These are phyloP conservation scores for Acanthoscelides obtectus DNA, from an alignment of 2,888 invertebrate genomes.

Conservation along the genomic window DNA sequence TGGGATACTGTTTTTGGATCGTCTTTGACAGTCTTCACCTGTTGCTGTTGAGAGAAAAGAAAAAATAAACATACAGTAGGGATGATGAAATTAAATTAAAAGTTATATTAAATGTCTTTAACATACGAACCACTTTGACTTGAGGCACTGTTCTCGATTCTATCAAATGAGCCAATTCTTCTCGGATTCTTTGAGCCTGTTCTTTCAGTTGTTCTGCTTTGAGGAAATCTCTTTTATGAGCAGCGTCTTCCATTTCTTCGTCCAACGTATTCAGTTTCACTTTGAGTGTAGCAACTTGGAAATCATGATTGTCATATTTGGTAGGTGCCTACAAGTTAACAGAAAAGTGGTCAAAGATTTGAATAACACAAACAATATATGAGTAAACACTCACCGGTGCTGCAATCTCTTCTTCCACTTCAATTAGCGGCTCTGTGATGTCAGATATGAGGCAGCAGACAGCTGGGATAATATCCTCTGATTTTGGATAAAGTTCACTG, in stretches of 20 bases:
- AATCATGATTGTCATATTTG: constrained; percentile 8
- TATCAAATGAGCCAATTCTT: constrained; percentile 24
- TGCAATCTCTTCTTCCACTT: constrained; percentile 4
- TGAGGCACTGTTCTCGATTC: constrained; percentile 3
- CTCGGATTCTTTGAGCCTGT: constrained; percentile 22
- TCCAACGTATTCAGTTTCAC: constrained; percentile 31
- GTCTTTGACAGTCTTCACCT: constrained; percentile 19
- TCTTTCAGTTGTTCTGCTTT: constrained; percentile 26
- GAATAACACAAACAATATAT: background rate
- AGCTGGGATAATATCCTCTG: constrained; percentile 27
- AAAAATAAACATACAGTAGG: background rate
- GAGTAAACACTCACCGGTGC: background rate
- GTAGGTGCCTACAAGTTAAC: background rate
- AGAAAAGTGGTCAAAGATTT: too few species aligned
- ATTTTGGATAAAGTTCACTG: constrained; percentile 20
- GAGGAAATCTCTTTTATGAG: constrained; percentile 26
- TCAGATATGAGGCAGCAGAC: constrained; percentile 33
- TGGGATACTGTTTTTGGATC: constrained; percentile 26
- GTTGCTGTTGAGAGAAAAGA: background rate
- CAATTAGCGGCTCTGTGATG: constrained; percentile 30
- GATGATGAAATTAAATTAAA: background rate
- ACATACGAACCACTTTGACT: constrained; percentile 6
- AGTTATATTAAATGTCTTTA: background rate
- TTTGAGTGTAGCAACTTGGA: constrained; percentile 28
- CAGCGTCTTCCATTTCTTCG: constrained; percentile 30